These are phyloP conservation scores for Trisateles emortualis DNA, from an alignment of 2,888 invertebrate species.

Conservation along the genomic window DNA sequence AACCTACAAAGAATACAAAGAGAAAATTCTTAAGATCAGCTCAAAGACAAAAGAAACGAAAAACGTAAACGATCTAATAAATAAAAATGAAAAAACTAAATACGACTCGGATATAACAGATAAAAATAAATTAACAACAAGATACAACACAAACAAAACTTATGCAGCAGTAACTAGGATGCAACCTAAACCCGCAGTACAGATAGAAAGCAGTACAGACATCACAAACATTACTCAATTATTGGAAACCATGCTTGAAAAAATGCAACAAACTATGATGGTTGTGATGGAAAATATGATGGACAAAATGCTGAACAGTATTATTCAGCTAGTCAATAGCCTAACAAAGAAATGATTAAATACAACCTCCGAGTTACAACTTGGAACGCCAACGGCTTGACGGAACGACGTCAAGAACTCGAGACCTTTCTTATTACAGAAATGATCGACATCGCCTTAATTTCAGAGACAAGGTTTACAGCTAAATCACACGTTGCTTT, in stretches of 20 bases:
- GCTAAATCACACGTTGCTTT: background rate
- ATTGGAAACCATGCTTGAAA: background rate
- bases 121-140: background rate
- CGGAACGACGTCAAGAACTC: background rate
- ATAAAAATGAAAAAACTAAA: too few species aligned
- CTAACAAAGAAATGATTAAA: background rate
- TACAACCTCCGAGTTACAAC: background rate
- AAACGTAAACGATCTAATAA: background rate
- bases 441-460: background rate
- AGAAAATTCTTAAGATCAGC: background rate
- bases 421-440: background rate
- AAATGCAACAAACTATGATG: background rate
- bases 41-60: background rate
- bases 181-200: background rate
- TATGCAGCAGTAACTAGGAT: background rate
- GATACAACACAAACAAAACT: background rate
- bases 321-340: background rate
- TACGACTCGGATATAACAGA: background rate
- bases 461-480: background rate
- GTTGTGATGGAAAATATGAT: background rate
- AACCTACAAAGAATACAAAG: conserved; percentile 9
- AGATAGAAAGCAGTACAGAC: background rate
- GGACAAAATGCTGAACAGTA: background rate
- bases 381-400: background rate
- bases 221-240: background rate